Evolutionary conservation across 2,888 invertebrate species (phyloP).

Genomic region (Chymomyza fuscimana): DNA sequence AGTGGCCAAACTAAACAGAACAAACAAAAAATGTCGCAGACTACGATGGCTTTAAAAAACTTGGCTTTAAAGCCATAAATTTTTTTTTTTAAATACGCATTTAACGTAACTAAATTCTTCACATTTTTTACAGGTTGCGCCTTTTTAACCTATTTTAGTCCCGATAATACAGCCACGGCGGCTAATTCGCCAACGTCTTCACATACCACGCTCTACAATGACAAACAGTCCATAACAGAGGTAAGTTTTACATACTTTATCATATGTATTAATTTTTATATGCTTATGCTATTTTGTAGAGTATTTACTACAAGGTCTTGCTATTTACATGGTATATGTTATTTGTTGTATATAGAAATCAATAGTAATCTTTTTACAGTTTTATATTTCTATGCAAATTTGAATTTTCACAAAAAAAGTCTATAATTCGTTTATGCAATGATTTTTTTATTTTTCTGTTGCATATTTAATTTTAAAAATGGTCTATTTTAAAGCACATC

Average conservation of each 20-base stretch:
- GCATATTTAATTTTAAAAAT: neutral
- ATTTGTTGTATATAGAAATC: neutral
- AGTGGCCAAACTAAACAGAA: no score
- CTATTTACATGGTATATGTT: neutral
- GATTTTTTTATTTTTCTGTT: neutral
- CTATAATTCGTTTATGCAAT: no score
- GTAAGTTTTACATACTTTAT: constrained; percentile 84
- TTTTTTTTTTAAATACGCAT: no score
- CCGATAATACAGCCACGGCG: constrained; percentile 89
- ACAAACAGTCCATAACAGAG: constrained; percentile 99
- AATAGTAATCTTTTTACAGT: neutral
- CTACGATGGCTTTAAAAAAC: no score
- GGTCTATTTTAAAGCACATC: no score
- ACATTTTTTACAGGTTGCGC: constrained; percentile 91
- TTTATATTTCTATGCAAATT: neutral
- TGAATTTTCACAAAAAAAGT: neutral
- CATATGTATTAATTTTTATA: constrained; percentile 17
- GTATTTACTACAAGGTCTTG: neutral
- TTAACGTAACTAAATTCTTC: neutral
- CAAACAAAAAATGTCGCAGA: no score
- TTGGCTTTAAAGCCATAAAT: no score
- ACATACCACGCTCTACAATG: constrained; percentile 85
- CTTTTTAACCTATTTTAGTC: constrained; percentile 98
- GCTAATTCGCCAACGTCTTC: constrained; percentile 84
- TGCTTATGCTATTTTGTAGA: neutral